phyloP scores from a whole-genome alignment of 2,888 invertebrate species.

The Drosophila paracracens region DNA sequence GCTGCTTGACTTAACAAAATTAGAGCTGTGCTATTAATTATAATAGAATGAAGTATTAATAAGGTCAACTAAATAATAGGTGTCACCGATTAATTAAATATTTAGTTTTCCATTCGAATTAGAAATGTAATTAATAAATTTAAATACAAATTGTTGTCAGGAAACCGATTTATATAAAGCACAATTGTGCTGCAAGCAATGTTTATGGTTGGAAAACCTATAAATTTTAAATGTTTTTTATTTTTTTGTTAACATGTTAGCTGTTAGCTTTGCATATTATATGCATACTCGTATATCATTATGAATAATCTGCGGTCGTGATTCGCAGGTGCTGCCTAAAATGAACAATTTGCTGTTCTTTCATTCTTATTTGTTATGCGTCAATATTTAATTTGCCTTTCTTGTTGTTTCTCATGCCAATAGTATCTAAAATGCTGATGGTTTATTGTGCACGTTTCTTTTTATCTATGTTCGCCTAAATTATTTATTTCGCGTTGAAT shows the following conservation, averaged over 20 bases:
- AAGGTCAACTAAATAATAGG: not conserved
- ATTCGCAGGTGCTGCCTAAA: conserved; percentile 38
- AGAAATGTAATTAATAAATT: not conserved
- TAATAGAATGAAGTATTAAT: not conserved
- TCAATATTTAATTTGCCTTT: conserved; percentile 65
- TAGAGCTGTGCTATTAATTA: not conserved
- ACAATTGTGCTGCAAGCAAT: not conserved
- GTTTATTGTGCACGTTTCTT: conserved; percentile 48
- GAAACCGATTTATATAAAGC: not conserved
- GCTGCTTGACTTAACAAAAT: not conserved
- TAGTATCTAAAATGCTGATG: conserved; percentile 44
- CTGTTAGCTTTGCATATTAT: conserved; percentile 22
- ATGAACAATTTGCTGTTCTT: conserved; percentile 30
- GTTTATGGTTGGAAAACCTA: not conserved
- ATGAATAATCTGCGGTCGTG: conserved; percentile 7
- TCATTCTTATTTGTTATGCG: conserved; percentile 39
- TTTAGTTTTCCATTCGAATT: not conserved
- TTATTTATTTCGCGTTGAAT: conserved; percentile 65
- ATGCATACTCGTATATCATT: conserved; percentile 19
- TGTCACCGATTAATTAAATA: not conserved
- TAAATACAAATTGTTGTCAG: not conserved
- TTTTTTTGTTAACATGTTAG: conserved; percentile 1
- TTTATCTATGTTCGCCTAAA: conserved; percentile 52
- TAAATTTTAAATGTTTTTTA: conserved; percentile 10
- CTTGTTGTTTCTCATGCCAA: conserved; percentile 35